phyloP scores from a whole-genome alignment of 2,113 vertebrate species.

The Tor tambroides region DNA sequence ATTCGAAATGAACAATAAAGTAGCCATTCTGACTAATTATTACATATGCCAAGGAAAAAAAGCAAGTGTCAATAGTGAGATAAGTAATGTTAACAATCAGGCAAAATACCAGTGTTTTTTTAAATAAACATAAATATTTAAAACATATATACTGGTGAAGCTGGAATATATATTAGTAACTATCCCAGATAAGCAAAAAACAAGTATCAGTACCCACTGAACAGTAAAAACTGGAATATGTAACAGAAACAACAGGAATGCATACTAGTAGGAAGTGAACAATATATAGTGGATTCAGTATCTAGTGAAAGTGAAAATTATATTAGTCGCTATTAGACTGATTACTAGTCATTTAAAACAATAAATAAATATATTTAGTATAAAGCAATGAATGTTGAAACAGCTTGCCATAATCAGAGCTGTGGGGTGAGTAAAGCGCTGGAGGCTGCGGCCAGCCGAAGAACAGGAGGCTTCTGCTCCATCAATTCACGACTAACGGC shows the following conservation, averaged over 20 bases:
- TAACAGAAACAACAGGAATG: background rate
- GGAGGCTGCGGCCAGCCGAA: slow-evolving; percentile 25
- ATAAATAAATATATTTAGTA: background rate
- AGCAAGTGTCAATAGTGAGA: background rate
- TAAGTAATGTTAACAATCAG: too few species aligned
- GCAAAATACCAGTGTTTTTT: background rate
- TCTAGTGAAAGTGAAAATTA: background rate
- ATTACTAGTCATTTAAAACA: background rate
- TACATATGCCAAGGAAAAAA: background rate
- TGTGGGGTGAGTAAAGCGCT: slow-evolving; percentile 20
- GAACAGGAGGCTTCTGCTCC: background rate
- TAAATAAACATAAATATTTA: background rate
- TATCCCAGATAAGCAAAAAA: background rate
- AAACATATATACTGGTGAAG: background rate
- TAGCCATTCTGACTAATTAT: background rate
- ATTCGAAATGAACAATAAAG: background rate
- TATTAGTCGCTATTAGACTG: background rate
- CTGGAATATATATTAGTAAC: background rate
- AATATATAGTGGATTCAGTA: background rate
- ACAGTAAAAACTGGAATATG: background rate
- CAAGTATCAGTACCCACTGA: background rate
- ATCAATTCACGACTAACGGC: slow-evolving; percentile 13
- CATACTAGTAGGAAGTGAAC: background rate
- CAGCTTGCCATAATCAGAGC: slow-evolving; percentile 23
- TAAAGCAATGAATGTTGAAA: background rate